Evolutionary conservation across 2,113 vertebrate species (phyloP), one percentile per base, ranked within the genome.

Genomic region (Oryzias javanicus): DNA sequence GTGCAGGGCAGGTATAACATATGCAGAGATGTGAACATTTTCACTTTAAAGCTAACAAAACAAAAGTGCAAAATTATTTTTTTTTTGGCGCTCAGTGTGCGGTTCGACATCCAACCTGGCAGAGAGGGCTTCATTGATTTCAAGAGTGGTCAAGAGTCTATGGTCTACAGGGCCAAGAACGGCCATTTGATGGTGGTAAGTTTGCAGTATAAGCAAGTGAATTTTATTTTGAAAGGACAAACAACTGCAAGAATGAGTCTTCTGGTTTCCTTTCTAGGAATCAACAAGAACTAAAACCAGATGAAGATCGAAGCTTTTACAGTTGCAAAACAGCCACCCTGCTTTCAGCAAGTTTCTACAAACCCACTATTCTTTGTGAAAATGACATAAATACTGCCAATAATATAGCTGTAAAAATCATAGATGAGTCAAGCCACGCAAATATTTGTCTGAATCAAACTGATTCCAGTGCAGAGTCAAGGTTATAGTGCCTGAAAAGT

Each of bases 181-280:
- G 96, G 96, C 66, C 94, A 94, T 14, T 76, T 98, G 50, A 95
- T 90, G 53, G 96, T 98, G 94, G 96, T 98, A 83, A 94, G 95
- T 74, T 15, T 46, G 17, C 4, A 51, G 16, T 49, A 60, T 16
- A 55, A 8, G 14, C 7, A 17, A 12, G 8, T 1, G 16, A 0
- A 55, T 16, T 17, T 40, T 24, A 25, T 8, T 15, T 25, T 42
- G 1, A 60, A 17, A 4, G 5, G 4, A 0, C 0, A 1, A 63
- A 51, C 42, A 51, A 44, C 5, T 62, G 7, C 35, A 35, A 12
- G 2, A 72, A 14, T 1, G 5, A 48, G 6, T 2, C 56, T 10
- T 60, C 12, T 41, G 3, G 4, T 22, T 54, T 35, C 3, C 6
- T 27, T 49, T 66, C n/a, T 18, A 90, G 89, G 88, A 90, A 78